phyloP scores from a whole-genome alignment of 2,888 invertebrate species.

The Plebejus melissa region DNA sequence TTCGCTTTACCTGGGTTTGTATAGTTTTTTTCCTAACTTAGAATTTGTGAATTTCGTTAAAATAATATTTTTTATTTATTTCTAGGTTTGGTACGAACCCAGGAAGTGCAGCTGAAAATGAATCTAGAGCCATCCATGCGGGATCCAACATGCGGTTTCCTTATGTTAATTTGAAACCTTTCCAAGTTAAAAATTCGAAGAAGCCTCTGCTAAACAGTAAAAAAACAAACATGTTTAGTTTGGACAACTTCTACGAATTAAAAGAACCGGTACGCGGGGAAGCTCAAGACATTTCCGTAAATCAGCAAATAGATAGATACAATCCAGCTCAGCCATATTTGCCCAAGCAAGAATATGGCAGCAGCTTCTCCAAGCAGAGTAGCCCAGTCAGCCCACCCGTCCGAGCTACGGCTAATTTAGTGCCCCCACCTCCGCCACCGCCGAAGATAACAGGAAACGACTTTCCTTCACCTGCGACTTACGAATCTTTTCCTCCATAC shows the following conservation, averaged over 20 bases:
- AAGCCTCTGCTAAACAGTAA: slow-evolving; percentile 52
- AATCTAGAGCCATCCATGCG: slow-evolving; percentile 68
- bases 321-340: slow-evolving; percentile 75
- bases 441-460: slow-evolving; percentile 50
- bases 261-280: slow-evolving; percentile 66
- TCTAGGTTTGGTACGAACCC: slow-evolving; percentile 62
- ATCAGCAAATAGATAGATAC: slow-evolving; percentile 63
- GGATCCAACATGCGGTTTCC: slow-evolving; percentile 66
- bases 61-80: slow-evolving; percentile 37
- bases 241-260: slow-evolving; percentile 60
- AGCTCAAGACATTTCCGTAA: slow-evolving; percentile 56
- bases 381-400: slow-evolving; percentile 42
- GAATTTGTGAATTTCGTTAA: too few relatives aligned
- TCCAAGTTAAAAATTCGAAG: slow-evolving; percentile 60
- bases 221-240: slow-evolving; percentile 58
- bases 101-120: slow-evolving; percentile 67
- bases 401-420: slow-evolving; percentile 54
- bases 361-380: slow-evolving; percentile 54
- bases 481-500: slow-evolving; percentile 70
- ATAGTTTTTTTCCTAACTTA: too few relatives aligned
- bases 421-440: slow-evolving; percentile 61
- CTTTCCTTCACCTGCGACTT: slow-evolving; percentile 58
- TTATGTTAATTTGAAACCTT: slow-evolving; percentile 68
- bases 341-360: slow-evolving; percentile 56
- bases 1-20: too few relatives aligned